Conservation (phyloP, 2,888 invertebrate species). For the Plagodis pulveraria region DNA sequence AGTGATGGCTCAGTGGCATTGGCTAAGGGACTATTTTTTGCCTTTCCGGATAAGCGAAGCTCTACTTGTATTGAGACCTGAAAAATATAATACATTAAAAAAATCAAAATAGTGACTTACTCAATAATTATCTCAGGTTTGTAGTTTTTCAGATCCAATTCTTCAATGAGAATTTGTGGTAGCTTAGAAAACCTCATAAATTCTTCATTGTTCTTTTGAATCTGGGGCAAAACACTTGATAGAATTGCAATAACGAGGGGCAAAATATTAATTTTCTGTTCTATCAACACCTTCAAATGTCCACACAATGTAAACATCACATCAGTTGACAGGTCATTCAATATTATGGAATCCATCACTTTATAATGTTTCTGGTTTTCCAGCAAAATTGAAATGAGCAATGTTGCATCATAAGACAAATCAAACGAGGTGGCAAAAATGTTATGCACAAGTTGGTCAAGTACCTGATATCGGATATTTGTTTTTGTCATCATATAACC, state of each 20-base stretch:
- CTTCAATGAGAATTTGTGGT: constrained; percentile 84
- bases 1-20: too few relatives aligned
- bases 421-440: constrained; percentile 68
- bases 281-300: constrained; percentile 82
- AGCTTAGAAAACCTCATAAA: constrained; percentile 78
- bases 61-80: too few relatives aligned
- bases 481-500: constrained; percentile 88
- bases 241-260: constrained; percentile 85
- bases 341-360: constrained; percentile 78
- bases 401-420: constrained; percentile 84
- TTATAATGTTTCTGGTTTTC: constrained; percentile 85
- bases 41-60: too few relatives aligned
- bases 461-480: constrained; percentile 85
- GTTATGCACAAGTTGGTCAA: constrained; percentile 85
- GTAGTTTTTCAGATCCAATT: constrained; percentile 84
- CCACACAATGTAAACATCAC: constrained; percentile 63
- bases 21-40: too few relatives aligned
- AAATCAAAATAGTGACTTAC: constrained; percentile 71
- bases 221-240: constrained; percentile 73
- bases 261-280: constrained; percentile 81
- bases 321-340: constrained; percentile 75
- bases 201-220: constrained; percentile 79
- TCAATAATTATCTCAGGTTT: constrained; percentile 83
- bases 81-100: too few relatives aligned
- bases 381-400: constrained; percentile 89